Evolutionary conservation across 2,888 invertebrate species (phyloP).

Genomic region (Synergus japonicus): DNA sequence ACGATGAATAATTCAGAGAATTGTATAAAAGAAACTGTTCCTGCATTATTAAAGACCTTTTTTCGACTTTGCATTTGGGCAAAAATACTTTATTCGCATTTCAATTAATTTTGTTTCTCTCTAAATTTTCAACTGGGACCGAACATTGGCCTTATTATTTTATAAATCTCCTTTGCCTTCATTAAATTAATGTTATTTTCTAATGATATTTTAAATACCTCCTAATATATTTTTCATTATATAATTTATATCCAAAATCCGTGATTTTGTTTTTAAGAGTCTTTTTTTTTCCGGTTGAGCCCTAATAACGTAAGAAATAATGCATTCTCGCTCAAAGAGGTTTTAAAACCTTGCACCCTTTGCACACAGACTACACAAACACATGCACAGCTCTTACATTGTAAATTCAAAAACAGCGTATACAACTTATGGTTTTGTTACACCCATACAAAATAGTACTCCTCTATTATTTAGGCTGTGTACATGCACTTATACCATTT

Average conservation of each 20-base stretch:
- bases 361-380: not conserved
- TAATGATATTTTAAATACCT: not conserved
- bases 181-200: not conserved
- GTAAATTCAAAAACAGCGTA: slow-evolving; percentile 11
- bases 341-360: not conserved
- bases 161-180: not conserved
- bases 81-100: not conserved
- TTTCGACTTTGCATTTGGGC: slow-evolving; percentile 7
- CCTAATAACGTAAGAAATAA: not conserved
- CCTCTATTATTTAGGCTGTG: not conserved
- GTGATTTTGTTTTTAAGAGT: too few relatives aligned
- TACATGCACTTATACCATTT: slow-evolving; percentile 9
- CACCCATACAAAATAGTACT: not conserved
- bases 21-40: slow-evolving; percentile 4
- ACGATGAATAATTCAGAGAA: not conserved
- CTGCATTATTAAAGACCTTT: slow-evolving; percentile 7
- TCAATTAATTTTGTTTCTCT: not conserved
- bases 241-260: too few relatives aligned
- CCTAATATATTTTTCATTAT: too few relatives aligned
- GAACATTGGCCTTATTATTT: not conserved
- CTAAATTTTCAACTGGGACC: not conserved
- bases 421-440: slow-evolving; percentile 4
- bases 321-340: not conserved
- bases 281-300: too few relatives aligned
- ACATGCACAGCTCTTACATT: slow-evolving; percentile 9